phyloP scores from a whole-genome alignment of 1,140 invertebrate genomes.

The Drosophila nasuta region DNA sequence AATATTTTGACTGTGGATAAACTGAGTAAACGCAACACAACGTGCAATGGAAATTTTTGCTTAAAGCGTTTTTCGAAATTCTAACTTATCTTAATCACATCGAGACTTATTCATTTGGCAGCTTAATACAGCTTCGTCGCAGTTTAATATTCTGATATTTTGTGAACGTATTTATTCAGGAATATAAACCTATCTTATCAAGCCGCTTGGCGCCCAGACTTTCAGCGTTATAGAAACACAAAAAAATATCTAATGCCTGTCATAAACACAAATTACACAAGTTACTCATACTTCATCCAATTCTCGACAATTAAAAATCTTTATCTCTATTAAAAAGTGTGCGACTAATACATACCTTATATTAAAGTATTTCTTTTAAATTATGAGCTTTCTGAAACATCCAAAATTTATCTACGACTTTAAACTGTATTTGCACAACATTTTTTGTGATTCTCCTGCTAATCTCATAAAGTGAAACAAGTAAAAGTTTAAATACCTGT shows the following conservation, averaged over 20 bases:
- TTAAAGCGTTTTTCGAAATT: not conserved
- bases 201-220: slow-evolving; percentile 1
- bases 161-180: not conserved
- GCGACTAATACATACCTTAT: slow-evolving; percentile 12
- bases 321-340: not conserved
- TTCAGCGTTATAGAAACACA: not conserved
- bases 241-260: slow-evolving; percentile 21
- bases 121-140: not conserved
- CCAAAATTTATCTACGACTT: not conserved
- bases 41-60: slow-evolving; percentile 29
- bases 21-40: slow-evolving; percentile 5
- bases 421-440: not conserved
- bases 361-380: not conserved
- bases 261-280: slow-evolving; percentile 36
- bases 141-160: slow-evolving; percentile 9
- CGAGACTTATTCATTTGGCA: not conserved
- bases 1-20: not conserved
- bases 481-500: not conserved
- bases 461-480: not conserved
- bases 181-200: slow-evolving; percentile 30
- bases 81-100: not conserved
- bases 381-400: too few relatives aligned
- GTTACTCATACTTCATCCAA: slow-evolving; percentile 8
- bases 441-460: not conserved
- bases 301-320: slow-evolving; percentile 2